A percentile compares a stretch with the other conserved stretches of the same genome.
phyloP scores from a whole-genome alignment of 2,797 vertebrate species.

The Sitta carolinensis region DNA sequence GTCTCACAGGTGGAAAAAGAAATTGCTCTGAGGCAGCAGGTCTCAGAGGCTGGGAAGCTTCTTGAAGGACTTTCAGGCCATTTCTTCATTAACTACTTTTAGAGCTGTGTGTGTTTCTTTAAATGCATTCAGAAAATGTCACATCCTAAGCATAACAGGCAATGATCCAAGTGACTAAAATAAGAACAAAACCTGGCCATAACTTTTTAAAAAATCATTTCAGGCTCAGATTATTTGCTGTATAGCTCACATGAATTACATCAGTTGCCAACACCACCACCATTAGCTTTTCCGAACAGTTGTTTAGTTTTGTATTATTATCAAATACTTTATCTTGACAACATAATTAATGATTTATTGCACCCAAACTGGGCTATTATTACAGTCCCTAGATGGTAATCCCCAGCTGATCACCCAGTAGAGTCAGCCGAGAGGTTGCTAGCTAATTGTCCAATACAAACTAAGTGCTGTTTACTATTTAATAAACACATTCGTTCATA shows the following conservation, averaged over 20 bases:
- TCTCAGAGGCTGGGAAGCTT: not conserved
- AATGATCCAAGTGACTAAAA: constrained; percentile 9
- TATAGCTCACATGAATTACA: not conserved
- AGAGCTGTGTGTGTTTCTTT: not conserved
- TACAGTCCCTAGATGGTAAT: not conserved
- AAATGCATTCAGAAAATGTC: not conserved
- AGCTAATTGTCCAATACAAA: not conserved
- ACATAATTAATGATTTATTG: constrained; percentile 12
- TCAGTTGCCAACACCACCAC: not conserved
- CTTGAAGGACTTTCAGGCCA: not conserved
- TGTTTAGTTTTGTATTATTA: not conserved
- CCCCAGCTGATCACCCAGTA: not conserved
- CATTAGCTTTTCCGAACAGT: not conserved
- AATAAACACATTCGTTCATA: constrained; percentile 41
- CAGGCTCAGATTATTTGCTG: not conserved
- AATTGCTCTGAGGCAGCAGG: not conserved
- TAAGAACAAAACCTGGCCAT: not conserved
- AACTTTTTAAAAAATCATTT: not conserved
- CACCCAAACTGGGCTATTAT: not conserved
- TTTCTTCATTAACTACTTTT: not conserved
- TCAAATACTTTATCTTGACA: constrained; percentile 19
- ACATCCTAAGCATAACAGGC: not conserved
- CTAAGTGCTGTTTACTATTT: not conserved
- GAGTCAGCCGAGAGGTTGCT: not conserved
- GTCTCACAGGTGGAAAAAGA: not conserved